These are phyloP conservation scores for Pangasius mekongensis DNA, from an alignment of 2,797 vertebrate genomes.

Conservation along the genomic window DNA sequence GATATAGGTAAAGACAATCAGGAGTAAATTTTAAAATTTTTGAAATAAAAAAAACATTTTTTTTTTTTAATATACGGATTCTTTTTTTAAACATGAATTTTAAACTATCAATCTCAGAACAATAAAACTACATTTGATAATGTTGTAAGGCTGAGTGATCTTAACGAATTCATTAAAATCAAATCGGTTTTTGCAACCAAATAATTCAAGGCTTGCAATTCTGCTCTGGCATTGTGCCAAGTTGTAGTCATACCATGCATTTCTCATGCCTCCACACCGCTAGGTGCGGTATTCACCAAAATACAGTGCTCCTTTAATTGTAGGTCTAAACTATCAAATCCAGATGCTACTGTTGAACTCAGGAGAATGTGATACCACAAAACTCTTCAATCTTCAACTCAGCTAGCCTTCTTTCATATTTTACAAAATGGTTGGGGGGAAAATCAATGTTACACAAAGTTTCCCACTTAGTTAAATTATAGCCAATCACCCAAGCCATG, in stretches of 20 bases:
- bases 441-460: constrained; percentile 6
- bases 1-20: too few relatives aligned
- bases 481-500: background rate
- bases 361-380: background rate
- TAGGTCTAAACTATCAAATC: background rate
- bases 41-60: too few relatives aligned
- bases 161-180: background rate
- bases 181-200: background rate
- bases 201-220: background rate
- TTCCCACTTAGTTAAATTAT: constrained; percentile 18
- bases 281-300: background rate
- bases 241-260: too few relatives aligned
- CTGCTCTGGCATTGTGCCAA: background rate
- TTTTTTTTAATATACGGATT: too few relatives aligned
- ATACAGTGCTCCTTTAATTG: background rate
- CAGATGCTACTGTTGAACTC: background rate
- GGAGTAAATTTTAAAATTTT: too few relatives aligned
- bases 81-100: too few relatives aligned
- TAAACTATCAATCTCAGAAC: background rate
- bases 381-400: background rate
- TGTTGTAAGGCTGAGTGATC: background rate
- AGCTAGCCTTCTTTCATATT: background rate
- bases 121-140: background rate
- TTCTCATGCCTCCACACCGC: too few relatives aligned
- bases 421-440: background rate